Evolutionary conservation across 1,140 invertebrate genomes (phyloP).

Genomic region (Eriocheir sinensis): DNA sequence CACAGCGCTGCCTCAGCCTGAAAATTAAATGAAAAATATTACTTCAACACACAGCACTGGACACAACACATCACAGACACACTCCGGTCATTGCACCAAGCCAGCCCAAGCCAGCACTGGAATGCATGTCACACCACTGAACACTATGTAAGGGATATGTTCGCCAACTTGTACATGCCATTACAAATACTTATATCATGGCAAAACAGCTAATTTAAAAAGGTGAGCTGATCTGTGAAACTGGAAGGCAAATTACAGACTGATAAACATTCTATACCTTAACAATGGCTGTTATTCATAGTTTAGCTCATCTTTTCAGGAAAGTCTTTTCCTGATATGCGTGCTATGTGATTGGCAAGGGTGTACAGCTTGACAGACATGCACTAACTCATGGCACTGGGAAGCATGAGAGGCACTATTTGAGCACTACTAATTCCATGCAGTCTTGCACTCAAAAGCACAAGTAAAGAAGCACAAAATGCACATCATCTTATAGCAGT

Average conservation of each 20-base stretch:
- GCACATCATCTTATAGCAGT: slow-evolving; percentile 12
- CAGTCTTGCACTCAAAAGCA: neutral
- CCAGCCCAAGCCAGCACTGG: neutral
- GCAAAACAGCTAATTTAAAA: no score
- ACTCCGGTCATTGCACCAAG: slow-evolving; percentile 13
- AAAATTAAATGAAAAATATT: neutral
- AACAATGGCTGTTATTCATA: no score
- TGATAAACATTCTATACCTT: no score
- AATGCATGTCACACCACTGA: neutral
- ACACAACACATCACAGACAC: neutral
- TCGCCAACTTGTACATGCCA: no score
- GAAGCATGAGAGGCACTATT: neutral
- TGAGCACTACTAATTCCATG: neutral
- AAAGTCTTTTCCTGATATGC: no score
- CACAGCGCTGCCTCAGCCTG: neutral
- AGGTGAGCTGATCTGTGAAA: no score
- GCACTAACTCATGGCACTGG: neutral
- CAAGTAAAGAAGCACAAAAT: neutral
- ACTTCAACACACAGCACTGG: neutral
- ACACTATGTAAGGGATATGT: no score
- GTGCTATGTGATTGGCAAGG: no score
- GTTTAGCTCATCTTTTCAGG: no score
- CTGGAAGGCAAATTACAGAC: no score
- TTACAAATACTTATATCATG: no score
- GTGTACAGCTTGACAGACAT: no score